These are phyloP conservation scores for Papilio demoleus DNA, from an alignment of 2,888 invertebrate genomes.

Conservation along the genomic window DNA sequence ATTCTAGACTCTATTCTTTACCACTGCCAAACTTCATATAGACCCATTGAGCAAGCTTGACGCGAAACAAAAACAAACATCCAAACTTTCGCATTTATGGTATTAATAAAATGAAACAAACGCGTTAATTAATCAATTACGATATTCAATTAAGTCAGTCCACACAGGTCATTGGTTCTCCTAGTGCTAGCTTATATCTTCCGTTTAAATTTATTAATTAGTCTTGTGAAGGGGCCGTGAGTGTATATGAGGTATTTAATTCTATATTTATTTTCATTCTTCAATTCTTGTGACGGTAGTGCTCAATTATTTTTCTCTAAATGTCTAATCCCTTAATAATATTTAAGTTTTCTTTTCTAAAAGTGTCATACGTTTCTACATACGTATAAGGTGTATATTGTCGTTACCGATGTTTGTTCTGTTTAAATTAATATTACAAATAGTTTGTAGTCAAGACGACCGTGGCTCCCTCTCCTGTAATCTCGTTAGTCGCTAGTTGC, in stretches of 20 bases:
- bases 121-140: neutral
- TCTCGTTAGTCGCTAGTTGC: conserved; percentile 13
- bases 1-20: no score
- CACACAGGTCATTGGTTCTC: conserved; percentile 3
- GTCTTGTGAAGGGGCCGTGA: neutral
- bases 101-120: no score
- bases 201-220: conserved; percentile 14
- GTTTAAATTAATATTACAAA: conserved; percentile 1
- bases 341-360: no score
- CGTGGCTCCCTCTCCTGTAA: neutral
- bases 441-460: neutral
- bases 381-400: no score
- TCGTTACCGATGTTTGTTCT: neutral
- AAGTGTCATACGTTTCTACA: no score
- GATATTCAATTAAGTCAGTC: conserved; percentile 2
- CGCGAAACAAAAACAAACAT: no score
- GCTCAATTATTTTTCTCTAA: neutral
- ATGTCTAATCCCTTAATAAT: no score
- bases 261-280: neutral
- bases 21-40: no score
- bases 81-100: no score
- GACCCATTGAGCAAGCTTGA: no score
- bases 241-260: neutral
- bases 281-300: neutral
- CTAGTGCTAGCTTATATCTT: neutral